Evolutionary conservation across 2,888 invertebrate genomes (phyloP), one percentile per base, ranked within the genome.

Genomic region (Tholera decimalis): DNA sequence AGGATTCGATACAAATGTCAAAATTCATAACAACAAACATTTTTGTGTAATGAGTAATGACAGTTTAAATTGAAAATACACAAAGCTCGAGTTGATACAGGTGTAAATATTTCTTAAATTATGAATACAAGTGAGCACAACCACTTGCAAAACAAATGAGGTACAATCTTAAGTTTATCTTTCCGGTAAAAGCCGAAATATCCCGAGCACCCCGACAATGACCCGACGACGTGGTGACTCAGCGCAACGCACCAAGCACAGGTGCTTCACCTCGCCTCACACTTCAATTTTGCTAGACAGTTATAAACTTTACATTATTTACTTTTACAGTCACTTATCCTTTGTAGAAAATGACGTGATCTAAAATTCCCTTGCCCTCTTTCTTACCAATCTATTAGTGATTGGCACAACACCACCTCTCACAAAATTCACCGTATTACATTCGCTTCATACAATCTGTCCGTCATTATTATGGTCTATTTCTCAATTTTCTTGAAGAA

Each of bases 221-320:
- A 57, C 57, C 69, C 59, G 73, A 66, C 59, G 73, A 66, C 24
- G 41, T 43, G 28, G 26, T 72, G 72, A 72, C 56, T 68, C 72
- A 67, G 9, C 22, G 47, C 41, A 60, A 66, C 47, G 41, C 35
- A 47, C 37, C 30, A 43, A 49, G 46, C 35, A 47, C 82, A 84
- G 82, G 84, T 84, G 78, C 58, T 82, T 82, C 81, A 84, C 79
- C 84, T 82, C 75, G 20, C 37, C 53, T 68, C 50, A 47, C 65
- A 77, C 67, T 76, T 61, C 13, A 47, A 62, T 73, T 71, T 77
- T 71, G 30, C 26, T 51, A 9, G 49, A 64, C 62, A 47, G 50
- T 63, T 74, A 62, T 62, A 55, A 53, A 33, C 44, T 54, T 56
- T 43, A 53, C 22, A 22, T n/a, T 59, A 26, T 56, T 68, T 56